phyloP scores from a whole-genome alignment of 2,888 invertebrate genomes.

The Orchesella flavescens region DNA sequence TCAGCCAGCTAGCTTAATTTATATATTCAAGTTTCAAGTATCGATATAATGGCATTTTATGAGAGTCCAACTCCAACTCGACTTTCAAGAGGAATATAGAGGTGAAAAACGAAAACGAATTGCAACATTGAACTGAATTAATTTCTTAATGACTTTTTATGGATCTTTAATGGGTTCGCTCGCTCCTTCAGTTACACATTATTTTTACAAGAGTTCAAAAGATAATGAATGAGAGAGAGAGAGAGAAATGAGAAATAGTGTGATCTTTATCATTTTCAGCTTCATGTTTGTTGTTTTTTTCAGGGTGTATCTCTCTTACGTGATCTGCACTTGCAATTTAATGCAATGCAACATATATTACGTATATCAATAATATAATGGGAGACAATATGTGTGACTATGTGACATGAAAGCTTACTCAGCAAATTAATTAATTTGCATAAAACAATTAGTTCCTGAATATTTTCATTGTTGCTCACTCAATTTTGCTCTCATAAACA shows the following conservation, averaged over 20 bases:
- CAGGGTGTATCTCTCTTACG: slow-evolving; percentile 42
- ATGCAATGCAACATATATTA: too few relatives aligned
- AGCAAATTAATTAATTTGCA: slow-evolving; percentile 53
- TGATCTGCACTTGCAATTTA: slow-evolving; percentile 34
- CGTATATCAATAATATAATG: too few relatives aligned
- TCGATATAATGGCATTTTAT: not conserved
- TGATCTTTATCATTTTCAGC: slow-evolving; percentile 12
- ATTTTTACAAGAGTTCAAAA: not conserved
- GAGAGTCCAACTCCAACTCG: too few relatives aligned
- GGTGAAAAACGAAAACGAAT: slow-evolving; percentile 12
- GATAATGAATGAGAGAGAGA: not conserved
- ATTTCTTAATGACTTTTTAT: slow-evolving; percentile 55
- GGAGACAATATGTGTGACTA: too few relatives aligned
- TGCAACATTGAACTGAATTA: slow-evolving; percentile 54
- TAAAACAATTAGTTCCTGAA: slow-evolving; percentile 55
- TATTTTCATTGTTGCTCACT: slow-evolving; percentile 23
- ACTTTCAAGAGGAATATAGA: too few relatives aligned
- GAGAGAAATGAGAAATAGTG: not conserved
- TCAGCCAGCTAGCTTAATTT: too few relatives aligned
- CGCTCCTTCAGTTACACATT: slow-evolving; percentile 28
- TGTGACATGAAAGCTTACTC: slow-evolving; percentile 17
- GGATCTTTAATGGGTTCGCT: slow-evolving; percentile 34
- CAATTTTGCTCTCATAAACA: not conserved
- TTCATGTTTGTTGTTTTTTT: slow-evolving; percentile 6
- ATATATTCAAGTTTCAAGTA: too few relatives aligned